Percentiles rank a stretch among this genome's conserved stretches.
Evolutionary conservation across 2,113 vertebrate species (phyloP).

Genomic region (Mungos mungo): DNA sequence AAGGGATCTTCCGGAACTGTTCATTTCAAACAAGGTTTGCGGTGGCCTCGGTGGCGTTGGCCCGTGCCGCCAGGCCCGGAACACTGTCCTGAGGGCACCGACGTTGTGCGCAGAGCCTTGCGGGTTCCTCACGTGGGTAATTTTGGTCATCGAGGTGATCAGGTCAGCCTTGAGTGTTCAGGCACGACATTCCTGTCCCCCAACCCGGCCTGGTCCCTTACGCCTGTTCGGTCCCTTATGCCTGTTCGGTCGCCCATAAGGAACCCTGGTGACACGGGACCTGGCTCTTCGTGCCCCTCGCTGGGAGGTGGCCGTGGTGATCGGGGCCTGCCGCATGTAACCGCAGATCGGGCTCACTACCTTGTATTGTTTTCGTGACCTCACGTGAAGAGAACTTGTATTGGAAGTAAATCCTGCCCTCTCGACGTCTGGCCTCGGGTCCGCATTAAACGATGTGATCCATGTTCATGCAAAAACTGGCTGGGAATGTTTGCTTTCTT

Average conservation of each 20-base stretch:
- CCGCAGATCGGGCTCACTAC: background rate
- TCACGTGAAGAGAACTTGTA: slow-evolving; percentile 61
- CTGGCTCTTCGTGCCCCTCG: fast-evolving
- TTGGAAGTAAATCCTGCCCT: slow-evolving; percentile 42
- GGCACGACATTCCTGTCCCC: no score
- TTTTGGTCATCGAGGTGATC: background rate
- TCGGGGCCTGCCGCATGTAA: background rate
- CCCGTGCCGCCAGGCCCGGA: fast-evolving
- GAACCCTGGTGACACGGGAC: fast-evolving
- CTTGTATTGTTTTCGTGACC: background rate
- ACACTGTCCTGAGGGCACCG: fast-evolving
- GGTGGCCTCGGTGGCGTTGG: fast-evolving
- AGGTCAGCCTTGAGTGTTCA: fast-evolving
- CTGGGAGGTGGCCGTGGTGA: fast-evolving
- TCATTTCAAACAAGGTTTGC: background rate
- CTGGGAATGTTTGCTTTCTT: slow-evolving; percentile 43
- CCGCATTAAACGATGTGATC: slow-evolving; percentile 67
- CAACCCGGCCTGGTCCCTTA: background rate
- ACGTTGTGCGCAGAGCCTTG: fast-evolving
- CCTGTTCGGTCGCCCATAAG: background rate
- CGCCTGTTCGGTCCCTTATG: background rate
- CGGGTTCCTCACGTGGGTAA: background rate
- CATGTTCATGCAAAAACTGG: background rate
- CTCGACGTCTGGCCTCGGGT: slow-evolving; percentile 34
- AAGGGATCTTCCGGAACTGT: background rate